phyloP scores from a whole-genome alignment of 2,888 invertebrate genomes.

The Ophioninae sp. region DNA sequence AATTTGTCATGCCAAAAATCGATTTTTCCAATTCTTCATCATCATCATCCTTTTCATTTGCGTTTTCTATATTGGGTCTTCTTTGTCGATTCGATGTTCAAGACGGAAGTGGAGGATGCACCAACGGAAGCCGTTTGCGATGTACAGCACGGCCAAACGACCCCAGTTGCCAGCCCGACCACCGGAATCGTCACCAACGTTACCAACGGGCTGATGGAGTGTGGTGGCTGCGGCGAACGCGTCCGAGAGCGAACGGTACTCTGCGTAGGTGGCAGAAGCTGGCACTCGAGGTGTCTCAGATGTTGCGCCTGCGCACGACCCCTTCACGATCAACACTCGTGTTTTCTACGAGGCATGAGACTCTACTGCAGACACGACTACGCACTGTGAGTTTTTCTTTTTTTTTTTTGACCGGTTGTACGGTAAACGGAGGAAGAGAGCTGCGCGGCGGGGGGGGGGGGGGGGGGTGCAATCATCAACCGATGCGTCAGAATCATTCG shows the following conservation, averaged over 20 bases:
- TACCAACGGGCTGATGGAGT: slow-evolving; percentile 90
- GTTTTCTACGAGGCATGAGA: slow-evolving; percentile 94
- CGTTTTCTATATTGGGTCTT: not conserved
- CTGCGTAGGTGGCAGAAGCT: slow-evolving; percentile 92
- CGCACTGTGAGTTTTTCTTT: slow-evolving; percentile 91
- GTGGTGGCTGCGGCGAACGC: slow-evolving; percentile 79
- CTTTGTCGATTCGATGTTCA: slow-evolving; percentile 8
- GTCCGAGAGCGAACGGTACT: slow-evolving; percentile 78
- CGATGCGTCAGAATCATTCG: not conserved
- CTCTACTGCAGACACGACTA: slow-evolving; percentile 98
- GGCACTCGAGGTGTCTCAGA: slow-evolving; percentile 95
- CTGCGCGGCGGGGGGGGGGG: not conserved
- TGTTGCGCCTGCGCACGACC: slow-evolving; percentile 96
- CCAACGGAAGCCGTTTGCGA: slow-evolving; percentile 74
- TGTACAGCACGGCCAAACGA: slow-evolving; percentile 67
- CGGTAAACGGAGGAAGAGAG: too few relatives aligned
- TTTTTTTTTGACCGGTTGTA: not conserved
- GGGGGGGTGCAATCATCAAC: not conserved
- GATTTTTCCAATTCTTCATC: too few relatives aligned
- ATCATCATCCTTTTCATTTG: too few relatives aligned
- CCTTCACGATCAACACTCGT: slow-evolving; percentile 95
- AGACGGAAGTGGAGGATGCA: slow-evolving; percentile 78
- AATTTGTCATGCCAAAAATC: too few relatives aligned
- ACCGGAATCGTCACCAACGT: slow-evolving; percentile 84
- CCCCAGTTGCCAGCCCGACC: slow-evolving; percentile 64